Percentiles rank a stretch among this genome's conserved stretches.
These are phyloP conservation scores for Campoplex nolae DNA, from an alignment of 2,888 invertebrate species.

Conservation along the genomic window DNA sequence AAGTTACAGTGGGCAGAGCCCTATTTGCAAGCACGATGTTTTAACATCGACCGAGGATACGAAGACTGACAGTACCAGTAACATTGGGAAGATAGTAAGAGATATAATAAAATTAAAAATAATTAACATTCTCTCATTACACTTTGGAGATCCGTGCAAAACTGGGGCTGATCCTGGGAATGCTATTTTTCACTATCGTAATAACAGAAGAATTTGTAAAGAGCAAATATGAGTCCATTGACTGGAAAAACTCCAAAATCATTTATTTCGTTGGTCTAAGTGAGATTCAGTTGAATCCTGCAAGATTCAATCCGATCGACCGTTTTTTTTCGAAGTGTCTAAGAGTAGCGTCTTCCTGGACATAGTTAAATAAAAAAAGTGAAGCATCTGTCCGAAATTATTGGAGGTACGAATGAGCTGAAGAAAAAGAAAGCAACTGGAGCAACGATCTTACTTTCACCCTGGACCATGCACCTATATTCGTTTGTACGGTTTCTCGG, in stretches of 20 bases:
- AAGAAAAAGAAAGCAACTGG: slow-evolving; percentile 62
- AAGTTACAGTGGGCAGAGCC: no score
- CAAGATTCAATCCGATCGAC: neutral
- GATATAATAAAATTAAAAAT: neutral
- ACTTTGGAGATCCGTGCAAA: neutral
- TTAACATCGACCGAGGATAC: no score
- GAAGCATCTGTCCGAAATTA: neutral
- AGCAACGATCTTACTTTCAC: slow-evolving; percentile 64
- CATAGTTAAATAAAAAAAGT: neutral
- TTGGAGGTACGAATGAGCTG: neutral
- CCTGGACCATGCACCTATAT: slow-evolving; percentile 49
- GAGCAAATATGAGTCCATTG: neutral
- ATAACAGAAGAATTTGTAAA: neutral
- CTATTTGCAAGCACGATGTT: no score
- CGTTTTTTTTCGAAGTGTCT: neutral
- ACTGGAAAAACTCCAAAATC: neutral
- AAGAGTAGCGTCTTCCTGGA: neutral
- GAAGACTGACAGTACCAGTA: no score
- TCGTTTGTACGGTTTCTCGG: slow-evolving; percentile 53
- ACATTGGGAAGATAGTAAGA: no score
- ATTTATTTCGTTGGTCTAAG: neutral
- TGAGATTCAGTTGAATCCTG: neutral
- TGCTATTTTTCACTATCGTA: neutral
- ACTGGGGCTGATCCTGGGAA: neutral
- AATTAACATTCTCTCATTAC: neutral